Percentiles rank a stretch among this genome's conserved stretches.
These are phyloP conservation scores for Lathronympha strigana DNA, from an alignment of 2,888 invertebrate species.

Conservation along the genomic window DNA sequence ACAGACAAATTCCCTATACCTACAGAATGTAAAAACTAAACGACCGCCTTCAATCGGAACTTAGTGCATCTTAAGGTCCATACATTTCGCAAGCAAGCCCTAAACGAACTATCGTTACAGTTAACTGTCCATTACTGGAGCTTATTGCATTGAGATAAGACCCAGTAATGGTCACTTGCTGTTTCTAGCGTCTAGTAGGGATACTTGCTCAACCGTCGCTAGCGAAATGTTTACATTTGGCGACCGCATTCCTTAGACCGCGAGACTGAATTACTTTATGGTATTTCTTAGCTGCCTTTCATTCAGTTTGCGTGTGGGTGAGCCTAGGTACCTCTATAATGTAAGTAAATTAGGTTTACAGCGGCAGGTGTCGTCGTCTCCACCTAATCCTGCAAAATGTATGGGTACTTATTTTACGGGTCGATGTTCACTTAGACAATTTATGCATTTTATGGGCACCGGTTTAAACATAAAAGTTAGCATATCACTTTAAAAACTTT, in stretches of 20 bases:
- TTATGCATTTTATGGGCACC: no score
- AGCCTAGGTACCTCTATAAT: not conserved
- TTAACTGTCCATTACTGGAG: not conserved
- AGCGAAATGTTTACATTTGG: slow-evolving; percentile 52
- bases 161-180: not conserved
- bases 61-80: slow-evolving; percentile 10
- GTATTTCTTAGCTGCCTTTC: slow-evolving; percentile 20
- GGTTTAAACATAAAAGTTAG: no score
- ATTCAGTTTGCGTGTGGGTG: slow-evolving; percentile 20
- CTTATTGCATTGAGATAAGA: not conserved
- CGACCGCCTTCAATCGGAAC: slow-evolving; percentile 1
- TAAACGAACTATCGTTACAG: not conserved
- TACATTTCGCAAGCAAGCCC: slow-evolving; percentile 21
- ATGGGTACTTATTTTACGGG: no score
- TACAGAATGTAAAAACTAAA: not conserved
- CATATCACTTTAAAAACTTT: no score
- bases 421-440: no score
- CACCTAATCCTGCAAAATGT: no score
- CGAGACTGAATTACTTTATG: slow-evolving; percentile 35
- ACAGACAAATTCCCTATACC: not conserved
- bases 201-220: slow-evolving; percentile 28
- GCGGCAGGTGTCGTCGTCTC: not conserved
- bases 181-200: slow-evolving; percentile 22
- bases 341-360: not conserved
- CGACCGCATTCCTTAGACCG: slow-evolving; percentile 69